phyloP scores from a whole-genome alignment of 2,113 vertebrate species.

The Dinomys branickii region DNA sequence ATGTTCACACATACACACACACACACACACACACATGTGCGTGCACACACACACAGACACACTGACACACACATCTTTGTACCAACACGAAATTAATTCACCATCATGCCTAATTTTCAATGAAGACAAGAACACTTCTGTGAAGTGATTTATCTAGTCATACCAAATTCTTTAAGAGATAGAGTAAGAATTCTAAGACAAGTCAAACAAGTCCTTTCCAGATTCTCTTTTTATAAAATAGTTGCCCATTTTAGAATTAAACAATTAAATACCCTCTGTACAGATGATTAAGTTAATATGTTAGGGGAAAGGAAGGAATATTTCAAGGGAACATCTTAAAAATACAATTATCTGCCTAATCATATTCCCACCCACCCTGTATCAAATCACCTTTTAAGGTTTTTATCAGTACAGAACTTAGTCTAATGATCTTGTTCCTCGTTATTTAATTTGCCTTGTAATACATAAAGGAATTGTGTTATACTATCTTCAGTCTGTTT shows the following conservation, averaged over 20 bases:
- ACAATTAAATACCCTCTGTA: background rate
- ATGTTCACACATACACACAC: background rate
- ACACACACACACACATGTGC: too few species aligned
- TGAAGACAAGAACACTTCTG: background rate
- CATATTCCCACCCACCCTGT: background rate
- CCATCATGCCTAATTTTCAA: background rate
- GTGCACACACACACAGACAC: too few species aligned
- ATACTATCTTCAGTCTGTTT: background rate
- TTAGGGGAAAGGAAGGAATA: background rate
- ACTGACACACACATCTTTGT: background rate
- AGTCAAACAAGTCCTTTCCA: background rate
- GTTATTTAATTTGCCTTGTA: background rate
- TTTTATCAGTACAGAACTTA: background rate
- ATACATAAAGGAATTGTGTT: background rate
- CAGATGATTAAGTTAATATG: background rate
- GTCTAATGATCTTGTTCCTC: background rate
- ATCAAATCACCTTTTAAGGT: background rate
- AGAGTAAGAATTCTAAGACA: background rate
- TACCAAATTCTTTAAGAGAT: background rate
- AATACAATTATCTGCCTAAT: background rate
- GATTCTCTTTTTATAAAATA: background rate
- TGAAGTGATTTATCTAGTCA: background rate
- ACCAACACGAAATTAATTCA: background rate
- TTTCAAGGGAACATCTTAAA: constrained; percentile 1
- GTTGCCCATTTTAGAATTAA: background rate